Evolutionary conservation across 23 tunicate genomes (phyloP).

Genomic region (Styela plicata): DNA sequence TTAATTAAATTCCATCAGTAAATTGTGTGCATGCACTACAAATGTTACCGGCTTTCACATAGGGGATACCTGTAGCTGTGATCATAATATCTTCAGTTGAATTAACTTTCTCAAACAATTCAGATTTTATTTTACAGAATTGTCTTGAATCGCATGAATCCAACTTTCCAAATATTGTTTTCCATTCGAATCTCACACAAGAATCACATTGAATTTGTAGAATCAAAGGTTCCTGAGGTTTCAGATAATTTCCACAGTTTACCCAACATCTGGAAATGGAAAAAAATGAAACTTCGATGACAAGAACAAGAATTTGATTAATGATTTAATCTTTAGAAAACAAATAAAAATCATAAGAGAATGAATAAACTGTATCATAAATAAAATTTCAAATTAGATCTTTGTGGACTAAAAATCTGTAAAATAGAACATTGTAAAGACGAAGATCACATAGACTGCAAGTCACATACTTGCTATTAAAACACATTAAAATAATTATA

Average conservation of each 20-base stretch:
- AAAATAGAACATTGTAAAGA: too few species aligned
- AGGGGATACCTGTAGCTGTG: neutral
- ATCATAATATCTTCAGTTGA: neutral
- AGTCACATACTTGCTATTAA: neutral
- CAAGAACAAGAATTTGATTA: too few species aligned
- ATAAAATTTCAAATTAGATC: too few species aligned
- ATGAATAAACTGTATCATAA: too few species aligned
- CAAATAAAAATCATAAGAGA: neutral
- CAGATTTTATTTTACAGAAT: neutral
- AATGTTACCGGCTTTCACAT: too few species aligned
- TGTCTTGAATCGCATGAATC: neutral
- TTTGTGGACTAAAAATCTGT: too few species aligned
- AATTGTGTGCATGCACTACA: too few species aligned
- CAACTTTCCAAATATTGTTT: conserved; percentile 7
- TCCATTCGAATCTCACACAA: conserved; percentile 9
- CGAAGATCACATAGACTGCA: neutral
- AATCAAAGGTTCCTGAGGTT: conserved; percentile 22
- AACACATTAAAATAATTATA: neutral
- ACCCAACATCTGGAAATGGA: conserved; percentile 12
- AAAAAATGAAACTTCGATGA: too few species aligned
- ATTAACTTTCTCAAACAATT: neutral
- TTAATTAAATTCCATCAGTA: too few species aligned
- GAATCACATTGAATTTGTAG: conserved; percentile 10
- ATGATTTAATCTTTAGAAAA: too few species aligned
- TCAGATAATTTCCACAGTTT: neutral